Conservation (phyloP, 2,113 vertebrate genomes). For the Crotalus horridus region DNA sequence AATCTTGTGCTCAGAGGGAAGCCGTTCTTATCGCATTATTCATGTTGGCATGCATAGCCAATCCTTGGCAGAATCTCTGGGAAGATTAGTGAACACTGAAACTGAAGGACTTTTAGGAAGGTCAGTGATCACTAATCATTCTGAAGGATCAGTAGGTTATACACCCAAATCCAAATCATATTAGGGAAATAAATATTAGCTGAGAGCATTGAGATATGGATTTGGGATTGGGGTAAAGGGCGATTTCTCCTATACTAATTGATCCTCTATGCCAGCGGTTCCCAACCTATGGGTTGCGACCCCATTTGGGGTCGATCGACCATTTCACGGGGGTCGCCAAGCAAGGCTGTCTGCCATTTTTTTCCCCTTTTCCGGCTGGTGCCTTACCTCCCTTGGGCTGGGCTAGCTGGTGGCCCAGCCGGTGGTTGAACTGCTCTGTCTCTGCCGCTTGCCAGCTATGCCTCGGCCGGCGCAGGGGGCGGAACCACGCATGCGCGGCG, state of each 20-base stretch:
- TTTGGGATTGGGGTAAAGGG: background rate
- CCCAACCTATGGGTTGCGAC: too few species aligned
- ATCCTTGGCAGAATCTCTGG: background rate
- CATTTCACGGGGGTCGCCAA: too few species aligned
- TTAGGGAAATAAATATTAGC: background rate
- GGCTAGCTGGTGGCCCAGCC: too few species aligned
- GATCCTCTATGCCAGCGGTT: background rate
- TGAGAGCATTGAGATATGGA: background rate
- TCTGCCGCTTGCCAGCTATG: too few species aligned
- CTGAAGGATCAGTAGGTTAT: background rate
- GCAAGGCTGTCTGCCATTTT: too few species aligned
- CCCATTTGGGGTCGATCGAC: too few species aligned
- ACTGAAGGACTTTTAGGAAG: background rate
- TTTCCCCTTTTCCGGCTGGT: too few species aligned
- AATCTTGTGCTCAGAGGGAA: background rate
- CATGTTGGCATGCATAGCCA: background rate
- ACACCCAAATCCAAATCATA: background rate
- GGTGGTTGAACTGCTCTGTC: too few species aligned
- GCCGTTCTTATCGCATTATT: background rate
- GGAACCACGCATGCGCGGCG: too few species aligned
- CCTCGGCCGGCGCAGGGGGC: too few species aligned
- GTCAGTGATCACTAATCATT: background rate
- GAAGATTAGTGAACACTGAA: background rate
- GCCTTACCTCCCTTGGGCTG: too few species aligned
- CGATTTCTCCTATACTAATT: background rate